Conservation (phyloP, 2,797 vertebrate species). For the Anas georgica region DNA sequence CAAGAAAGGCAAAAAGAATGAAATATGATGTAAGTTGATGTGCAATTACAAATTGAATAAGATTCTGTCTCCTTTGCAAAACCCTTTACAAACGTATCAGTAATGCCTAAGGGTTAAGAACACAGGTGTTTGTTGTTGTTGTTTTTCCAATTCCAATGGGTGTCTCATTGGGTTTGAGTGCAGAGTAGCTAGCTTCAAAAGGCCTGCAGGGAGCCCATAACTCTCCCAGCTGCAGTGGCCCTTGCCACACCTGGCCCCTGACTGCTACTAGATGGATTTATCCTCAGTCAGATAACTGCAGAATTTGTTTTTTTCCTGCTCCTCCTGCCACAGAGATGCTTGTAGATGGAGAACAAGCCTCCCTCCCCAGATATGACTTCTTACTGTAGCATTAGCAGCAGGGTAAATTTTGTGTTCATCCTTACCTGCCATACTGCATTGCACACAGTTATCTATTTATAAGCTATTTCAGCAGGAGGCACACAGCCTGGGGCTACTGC, state of each 20-base stretch:
- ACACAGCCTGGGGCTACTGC: too few relatives aligned
- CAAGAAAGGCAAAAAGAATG: not conserved
- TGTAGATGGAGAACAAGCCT: not conserved
- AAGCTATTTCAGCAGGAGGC: not conserved
- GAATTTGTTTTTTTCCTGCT: not conserved
- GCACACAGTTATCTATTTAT: not conserved
- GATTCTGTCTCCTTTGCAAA: not conserved
- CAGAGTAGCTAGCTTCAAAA: not conserved
- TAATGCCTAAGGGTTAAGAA: not conserved
- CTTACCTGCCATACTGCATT: not conserved
- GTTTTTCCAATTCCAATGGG: not conserved
- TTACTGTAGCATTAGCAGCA: not conserved
- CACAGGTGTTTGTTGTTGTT: not conserved
- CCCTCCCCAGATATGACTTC: not conserved
- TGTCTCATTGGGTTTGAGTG: not conserved
- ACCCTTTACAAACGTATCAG: not conserved
- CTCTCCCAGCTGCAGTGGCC: not conserved
- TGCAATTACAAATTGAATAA: not conserved
- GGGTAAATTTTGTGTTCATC: not conserved
- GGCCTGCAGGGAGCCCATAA: not conserved
- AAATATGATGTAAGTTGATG: not conserved
- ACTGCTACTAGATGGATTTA: rapidly evolving
- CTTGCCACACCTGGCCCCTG: not conserved
- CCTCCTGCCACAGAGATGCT: not conserved
- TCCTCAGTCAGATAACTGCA: not conserved